Evolutionary conservation across 2,888 invertebrate species (phyloP).

Genomic region (Aphodius granarius): DNA sequence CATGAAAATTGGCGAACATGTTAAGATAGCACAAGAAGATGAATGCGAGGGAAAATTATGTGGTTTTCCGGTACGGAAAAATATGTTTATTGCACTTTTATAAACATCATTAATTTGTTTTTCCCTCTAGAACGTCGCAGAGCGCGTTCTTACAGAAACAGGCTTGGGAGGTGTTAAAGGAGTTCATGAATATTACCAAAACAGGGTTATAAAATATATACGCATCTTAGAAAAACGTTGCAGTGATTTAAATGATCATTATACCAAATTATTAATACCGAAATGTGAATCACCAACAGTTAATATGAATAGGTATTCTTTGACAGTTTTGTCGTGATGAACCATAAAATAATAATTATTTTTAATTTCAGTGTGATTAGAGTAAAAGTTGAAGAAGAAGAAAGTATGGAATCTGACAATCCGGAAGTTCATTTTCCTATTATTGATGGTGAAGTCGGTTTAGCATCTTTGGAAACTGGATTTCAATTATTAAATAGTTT

Average conservation of each 20-base stretch:
- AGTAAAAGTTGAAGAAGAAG: constrained; percentile 44
- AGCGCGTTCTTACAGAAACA: constrained; percentile 63
- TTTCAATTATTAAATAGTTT: constrained; percentile 47
- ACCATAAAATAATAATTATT: not conserved
- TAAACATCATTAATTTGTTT: constrained; percentile 16
- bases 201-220: constrained; percentile 48
- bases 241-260: constrained; percentile 43
- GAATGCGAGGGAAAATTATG: constrained; percentile 49
- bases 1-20: constrained; percentile 53
- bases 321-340: not conserved
- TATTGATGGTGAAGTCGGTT: constrained; percentile 43
- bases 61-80: constrained; percentile 48
- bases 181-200: constrained; percentile 62
- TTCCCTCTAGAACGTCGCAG: constrained; percentile 59
- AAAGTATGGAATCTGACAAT: constrained; percentile 42
- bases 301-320: constrained; percentile 41
- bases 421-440: constrained; percentile 45
- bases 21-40: constrained; percentile 59
- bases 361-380: constrained; percentile 38
- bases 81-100: too few relatives aligned
- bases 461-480: constrained; percentile 45
- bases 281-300: constrained; percentile 40
- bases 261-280: constrained; percentile 40
- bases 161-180: constrained; percentile 61
- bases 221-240: constrained; percentile 45